Evolutionary conservation across 1,140 invertebrate genomes (phyloP).

Genomic region (Pectinophora gossypiella): DNA sequence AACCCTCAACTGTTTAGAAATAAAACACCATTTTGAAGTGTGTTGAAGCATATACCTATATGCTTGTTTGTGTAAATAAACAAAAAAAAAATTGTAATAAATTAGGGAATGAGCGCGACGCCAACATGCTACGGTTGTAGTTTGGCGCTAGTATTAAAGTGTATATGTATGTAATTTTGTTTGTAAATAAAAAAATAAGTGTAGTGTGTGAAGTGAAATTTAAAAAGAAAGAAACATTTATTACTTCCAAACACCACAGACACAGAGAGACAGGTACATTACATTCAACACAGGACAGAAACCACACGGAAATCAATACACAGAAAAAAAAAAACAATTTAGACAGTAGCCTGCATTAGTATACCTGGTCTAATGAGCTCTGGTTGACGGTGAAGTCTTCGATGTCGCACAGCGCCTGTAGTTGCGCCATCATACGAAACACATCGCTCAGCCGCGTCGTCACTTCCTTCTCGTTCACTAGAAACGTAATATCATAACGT

Average conservation of each 20-base stretch:
- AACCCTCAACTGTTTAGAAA: too few relatives aligned
- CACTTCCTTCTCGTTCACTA: constrained; percentile 46
- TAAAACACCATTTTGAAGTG: too few relatives aligned
- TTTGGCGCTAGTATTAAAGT: too few relatives aligned
- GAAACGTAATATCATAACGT: not conserved
- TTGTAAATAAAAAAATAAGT: not conserved
- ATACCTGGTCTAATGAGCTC: constrained; percentile 86
- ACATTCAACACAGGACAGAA: too few relatives aligned
- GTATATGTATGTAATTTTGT: too few relatives aligned
- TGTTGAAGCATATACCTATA: too few relatives aligned
- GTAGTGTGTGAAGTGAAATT: not conserved
- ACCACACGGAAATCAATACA: not conserved
- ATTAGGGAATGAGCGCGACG: too few relatives aligned
- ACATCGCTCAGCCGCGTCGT: constrained; percentile 77
- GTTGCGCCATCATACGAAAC: constrained; percentile 79
- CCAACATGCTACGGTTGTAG: too few relatives aligned
- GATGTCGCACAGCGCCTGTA: constrained; percentile 75
- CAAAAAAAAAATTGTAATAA: too few relatives aligned
- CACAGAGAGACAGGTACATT: not conserved
- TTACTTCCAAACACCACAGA: not conserved
- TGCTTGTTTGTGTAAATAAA: too few relatives aligned
- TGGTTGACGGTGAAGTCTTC: constrained; percentile 87
- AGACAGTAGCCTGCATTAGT: too few relatives aligned
- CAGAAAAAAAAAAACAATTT: not conserved
- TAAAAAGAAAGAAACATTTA: not conserved